These are phyloP conservation scores for Trichosurus vulpecula DNA, from an alignment of 2,797 vertebrate genomes.

Conservation along the genomic window DNA sequence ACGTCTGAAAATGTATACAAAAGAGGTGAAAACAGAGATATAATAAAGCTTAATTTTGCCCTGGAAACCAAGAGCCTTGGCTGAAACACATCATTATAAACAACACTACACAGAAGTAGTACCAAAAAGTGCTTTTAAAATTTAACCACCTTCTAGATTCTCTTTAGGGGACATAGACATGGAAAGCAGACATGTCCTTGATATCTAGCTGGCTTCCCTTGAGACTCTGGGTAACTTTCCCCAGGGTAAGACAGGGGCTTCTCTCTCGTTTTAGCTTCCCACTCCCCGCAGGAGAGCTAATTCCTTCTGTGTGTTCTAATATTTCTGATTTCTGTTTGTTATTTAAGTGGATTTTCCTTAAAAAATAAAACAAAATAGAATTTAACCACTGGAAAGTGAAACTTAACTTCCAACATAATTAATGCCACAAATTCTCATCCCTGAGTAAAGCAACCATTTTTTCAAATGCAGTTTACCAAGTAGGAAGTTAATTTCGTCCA, in stretches of 20 bases:
- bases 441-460: not conserved
- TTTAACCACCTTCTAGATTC: not conserved
- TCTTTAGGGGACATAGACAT: not conserved
- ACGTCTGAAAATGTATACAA: slow-evolving; percentile 22
- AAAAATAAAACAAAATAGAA: not conserved
- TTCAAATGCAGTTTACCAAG: slow-evolving; percentile 33
- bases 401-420: not conserved
- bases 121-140: not conserved
- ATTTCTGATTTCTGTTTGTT: not conserved
- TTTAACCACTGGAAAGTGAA: not conserved
- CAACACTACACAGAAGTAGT: not conserved
- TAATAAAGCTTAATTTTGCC: slow-evolving; percentile 35
- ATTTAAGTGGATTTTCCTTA: not conserved
- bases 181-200: not conserved
- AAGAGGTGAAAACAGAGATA: not conserved
- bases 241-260: no score
- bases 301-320: not conserved
- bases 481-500: slow-evolving; percentile 37
- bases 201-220: not conserved
- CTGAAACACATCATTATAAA: not conserved
- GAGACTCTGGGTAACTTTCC: no score
- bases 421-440: not conserved
- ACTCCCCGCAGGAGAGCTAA: not conserved
- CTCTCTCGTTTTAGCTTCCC: not conserved
- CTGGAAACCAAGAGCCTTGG: not conserved